Percentiles rank a stretch among this genome's conserved stretches.
These are phyloP conservation scores for Conomelus anceps DNA, from an alignment of 2,888 invertebrate genomes.

Conservation along the genomic window DNA sequence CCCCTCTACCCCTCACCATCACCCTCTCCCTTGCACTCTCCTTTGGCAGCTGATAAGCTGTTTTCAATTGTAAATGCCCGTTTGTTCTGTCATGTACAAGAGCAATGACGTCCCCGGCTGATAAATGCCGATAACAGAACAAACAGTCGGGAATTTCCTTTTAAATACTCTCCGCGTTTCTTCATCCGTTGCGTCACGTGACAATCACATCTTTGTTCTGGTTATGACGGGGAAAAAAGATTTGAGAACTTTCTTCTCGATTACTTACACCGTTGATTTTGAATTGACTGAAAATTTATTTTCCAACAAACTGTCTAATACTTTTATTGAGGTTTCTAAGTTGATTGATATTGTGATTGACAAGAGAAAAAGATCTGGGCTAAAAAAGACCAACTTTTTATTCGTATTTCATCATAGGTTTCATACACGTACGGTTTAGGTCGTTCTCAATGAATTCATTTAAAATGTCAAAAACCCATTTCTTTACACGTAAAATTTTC, in stretches of 20 bases:
- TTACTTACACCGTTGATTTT: background rate
- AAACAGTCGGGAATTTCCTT: background rate
- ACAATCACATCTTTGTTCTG: background rate
- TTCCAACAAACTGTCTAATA: background rate
- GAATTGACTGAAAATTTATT: background rate
- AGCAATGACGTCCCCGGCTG: background rate
- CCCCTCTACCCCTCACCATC: background rate
- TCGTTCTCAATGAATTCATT: too few relatives aligned
- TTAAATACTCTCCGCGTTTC: background rate
- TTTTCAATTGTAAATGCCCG: constrained; percentile 13
- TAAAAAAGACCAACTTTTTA: too few relatives aligned
- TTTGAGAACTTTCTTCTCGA: background rate
- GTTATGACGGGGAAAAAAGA: background rate
- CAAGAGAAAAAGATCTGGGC: too few relatives aligned
- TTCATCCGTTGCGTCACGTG: background rate
- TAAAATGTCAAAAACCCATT: too few relatives aligned
- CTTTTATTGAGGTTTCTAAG: background rate
- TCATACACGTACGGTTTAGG: too few relatives aligned
- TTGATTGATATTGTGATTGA: background rate
- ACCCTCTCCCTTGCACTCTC: background rate
- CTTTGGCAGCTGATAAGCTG: constrained; percentile 14
- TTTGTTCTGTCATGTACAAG: constrained; percentile 7
- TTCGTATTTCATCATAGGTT: too few relatives aligned
- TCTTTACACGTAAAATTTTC: too few relatives aligned
- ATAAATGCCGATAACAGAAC: background rate